Base-by-base conservation (phyloP, 2,888 invertebrate species). In the Dioctria linearis region DNA sequence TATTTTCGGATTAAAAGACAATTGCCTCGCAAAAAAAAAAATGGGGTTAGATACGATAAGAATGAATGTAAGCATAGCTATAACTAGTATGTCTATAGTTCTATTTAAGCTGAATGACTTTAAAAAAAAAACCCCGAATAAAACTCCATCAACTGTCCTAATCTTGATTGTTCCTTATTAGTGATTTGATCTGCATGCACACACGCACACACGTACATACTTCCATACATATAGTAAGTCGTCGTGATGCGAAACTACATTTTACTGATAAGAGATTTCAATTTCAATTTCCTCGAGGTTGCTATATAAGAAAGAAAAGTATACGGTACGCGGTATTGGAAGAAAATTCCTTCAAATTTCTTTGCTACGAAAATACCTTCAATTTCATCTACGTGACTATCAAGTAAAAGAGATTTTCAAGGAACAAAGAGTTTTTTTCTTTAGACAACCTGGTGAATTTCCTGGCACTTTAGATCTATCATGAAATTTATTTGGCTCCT, bases 311-410 rank as follows among this genome's bases (percentile, higher is more conserved):
- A 4, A 43, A 66, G 43, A 8, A 49, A 39, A 39, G 9, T 69
- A 37, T 39, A 25, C 25, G 25, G 11, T 46, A 49, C n/a, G 51
- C 39, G 43, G 25, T 69, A n/a, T 46, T 37, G 46, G 37, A 11
- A 69, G 42, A 51, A 69, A 69, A 69, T 69, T 49, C 69, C 49
- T 49, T 51, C 69, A 69, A 69, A 69, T 69, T 69, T 69, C 49
- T 37, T 49, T 37, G 39, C 42, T 37, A 37, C 37, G 51, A 51
- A 63, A 11, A 37, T 25, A 46, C 51, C 25, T 69, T 69, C 49
- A 69, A 69, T 69, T 69, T 67, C 49, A 25, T 49, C 9, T 49
- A 69, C 69, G 49, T 69, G 69, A 69, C 69, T 69, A 69, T 69
- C 46, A 25, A 49, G 69, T 37, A 49, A 46, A 37, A 11, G 4